phyloP scores from a whole-genome alignment of 2,113 vertebrate genomes.

The Rhinogobius similis region DNA sequence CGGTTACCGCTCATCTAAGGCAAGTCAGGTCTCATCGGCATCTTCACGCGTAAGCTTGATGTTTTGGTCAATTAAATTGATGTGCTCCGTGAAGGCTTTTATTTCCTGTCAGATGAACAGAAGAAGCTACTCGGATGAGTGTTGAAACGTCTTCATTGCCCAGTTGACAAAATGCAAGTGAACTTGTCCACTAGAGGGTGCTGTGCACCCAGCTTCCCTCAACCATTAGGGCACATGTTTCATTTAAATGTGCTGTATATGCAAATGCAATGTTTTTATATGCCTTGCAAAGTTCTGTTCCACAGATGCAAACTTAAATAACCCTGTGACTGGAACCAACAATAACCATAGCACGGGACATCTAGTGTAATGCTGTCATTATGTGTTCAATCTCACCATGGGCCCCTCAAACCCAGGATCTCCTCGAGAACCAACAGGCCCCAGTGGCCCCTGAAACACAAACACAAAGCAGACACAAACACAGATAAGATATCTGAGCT shows the following conservation, averaged over 20 bases:
- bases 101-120: no score
- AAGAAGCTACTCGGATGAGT: no score
- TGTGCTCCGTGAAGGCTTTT: no score
- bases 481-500: background rate
- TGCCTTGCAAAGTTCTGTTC: background rate
- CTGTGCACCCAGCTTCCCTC: background rate
- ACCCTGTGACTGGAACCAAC: background rate
- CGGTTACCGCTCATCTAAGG: no score
- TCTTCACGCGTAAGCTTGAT: no score
- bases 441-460: slow-evolving; percentile 75
- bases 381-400: slow-evolving; percentile 73
- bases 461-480: slow-evolving; percentile 10
- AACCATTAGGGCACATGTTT: background rate
- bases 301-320: background rate
- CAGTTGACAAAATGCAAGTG: no score
- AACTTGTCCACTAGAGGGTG: background rate
- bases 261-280: no score
- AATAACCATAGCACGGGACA: no score
- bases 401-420: slow-evolving; percentile 82
- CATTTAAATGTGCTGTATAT: background rate
- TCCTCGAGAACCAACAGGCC: slow-evolving; percentile 76
- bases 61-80: no score
- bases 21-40: no score
- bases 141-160: no score
- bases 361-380: slow-evolving; percentile 7